A percentile compares a stretch with the other conserved stretches of the same genome.
Evolutionary conservation across 2,113 vertebrate species (phyloP).

Genomic region (Mirounga angustirostris): DNA sequence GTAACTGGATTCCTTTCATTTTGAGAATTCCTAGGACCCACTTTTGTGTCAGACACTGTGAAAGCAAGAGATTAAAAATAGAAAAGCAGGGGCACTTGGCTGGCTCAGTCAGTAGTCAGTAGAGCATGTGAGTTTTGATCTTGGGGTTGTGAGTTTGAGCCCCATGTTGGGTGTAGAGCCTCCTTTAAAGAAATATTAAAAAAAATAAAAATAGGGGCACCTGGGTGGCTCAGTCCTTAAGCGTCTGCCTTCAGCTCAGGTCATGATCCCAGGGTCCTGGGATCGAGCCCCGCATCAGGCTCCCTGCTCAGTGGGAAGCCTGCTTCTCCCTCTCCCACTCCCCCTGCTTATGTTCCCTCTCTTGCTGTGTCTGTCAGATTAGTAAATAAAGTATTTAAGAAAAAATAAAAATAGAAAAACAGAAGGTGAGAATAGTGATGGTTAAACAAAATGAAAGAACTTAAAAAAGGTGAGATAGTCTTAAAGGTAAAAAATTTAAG

Average conservation of each 20-base stretch:
- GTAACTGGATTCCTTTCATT: not conserved
- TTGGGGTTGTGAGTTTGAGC: not conserved
- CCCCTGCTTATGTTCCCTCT: too few relatives aligned
- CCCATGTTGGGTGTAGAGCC: not conserved
- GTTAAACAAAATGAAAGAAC: constrained; percentile 8
- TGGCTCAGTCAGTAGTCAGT: not conserved
- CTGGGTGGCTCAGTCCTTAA: too few relatives aligned
- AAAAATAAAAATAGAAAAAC: not conserved
- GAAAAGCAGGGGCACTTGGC: not conserved
- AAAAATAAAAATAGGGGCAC: too few relatives aligned
- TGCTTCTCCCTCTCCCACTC: too few relatives aligned
- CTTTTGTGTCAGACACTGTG: not conserved
- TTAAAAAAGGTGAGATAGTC: not conserved
- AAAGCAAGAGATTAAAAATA: not conserved
- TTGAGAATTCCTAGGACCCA: not conserved
- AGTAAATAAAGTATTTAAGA: too few relatives aligned
- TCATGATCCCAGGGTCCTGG: too few relatives aligned
- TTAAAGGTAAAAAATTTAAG: constrained; percentile 1
- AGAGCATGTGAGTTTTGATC: not conserved
- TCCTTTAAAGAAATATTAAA: not conserved
- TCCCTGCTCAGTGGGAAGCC: too few relatives aligned
- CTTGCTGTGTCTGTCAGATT: too few relatives aligned
- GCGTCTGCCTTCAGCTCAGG: too few relatives aligned
- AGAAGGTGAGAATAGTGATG: not conserved
- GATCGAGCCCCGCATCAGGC: too few relatives aligned